Conservation (phyloP, 2,797 vertebrate genomes). For the Epinephelus awoara region DNA sequence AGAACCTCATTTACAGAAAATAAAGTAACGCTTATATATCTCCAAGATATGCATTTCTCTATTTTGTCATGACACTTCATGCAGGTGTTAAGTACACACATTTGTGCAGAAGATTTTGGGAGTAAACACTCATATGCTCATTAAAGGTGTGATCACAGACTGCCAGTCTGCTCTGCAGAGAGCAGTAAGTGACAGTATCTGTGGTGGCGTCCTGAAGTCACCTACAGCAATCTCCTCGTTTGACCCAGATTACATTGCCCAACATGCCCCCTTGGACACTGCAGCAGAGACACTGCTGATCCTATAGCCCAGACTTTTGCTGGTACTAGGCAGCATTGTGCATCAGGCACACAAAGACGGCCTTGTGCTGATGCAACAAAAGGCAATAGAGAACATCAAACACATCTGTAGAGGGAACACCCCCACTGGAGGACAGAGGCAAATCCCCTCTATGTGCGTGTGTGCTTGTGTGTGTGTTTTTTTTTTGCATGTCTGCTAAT, state of each 20-base stretch:
- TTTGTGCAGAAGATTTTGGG: slow-evolving; percentile 3
- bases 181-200: slow-evolving; percentile 28
- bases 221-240: slow-evolving; percentile 61
- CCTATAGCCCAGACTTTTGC: slow-evolving; percentile 44
- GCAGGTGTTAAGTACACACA: neutral
- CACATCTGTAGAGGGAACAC: slow-evolving; percentile 76
- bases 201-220: slow-evolving; percentile 47
- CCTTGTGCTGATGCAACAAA: slow-evolving; percentile 84
- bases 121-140: neutral
- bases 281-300: slow-evolving; percentile 55
- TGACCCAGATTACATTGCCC: slow-evolving; percentile 69
- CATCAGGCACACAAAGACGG: slow-evolving; percentile 73
- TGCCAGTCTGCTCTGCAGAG: slow-evolving; percentile 8
- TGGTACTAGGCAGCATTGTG: slow-evolving; percentile 52
- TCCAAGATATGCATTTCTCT: neutral
- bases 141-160: slow-evolving; percentile 23
- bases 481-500: slow-evolving; percentile 44
- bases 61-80: neutral
- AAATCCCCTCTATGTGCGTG: slow-evolving; percentile 40
- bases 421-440: slow-evolving; percentile 72
- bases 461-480: slow-evolving; percentile 49
- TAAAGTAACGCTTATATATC: no score
- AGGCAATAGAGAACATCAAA: slow-evolving; percentile 83
- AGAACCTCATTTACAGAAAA: neutral
- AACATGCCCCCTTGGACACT: slow-evolving; percentile 30